Base-by-base conservation (phyloP, 2,113 vertebrate genomes). In the Climacteris rufus region DNA sequence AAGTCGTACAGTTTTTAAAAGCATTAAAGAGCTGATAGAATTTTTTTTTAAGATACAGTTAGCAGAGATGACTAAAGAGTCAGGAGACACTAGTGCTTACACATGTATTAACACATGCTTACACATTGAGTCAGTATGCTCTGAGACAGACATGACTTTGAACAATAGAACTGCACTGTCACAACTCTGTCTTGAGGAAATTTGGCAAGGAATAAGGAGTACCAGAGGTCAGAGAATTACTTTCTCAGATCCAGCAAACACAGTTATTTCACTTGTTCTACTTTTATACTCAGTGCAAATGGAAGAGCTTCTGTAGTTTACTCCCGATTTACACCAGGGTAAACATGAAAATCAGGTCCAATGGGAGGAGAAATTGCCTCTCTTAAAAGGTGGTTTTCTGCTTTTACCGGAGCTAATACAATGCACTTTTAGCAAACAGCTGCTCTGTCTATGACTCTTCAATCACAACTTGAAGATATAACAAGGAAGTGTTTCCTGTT, bases 401-500 rank as follows among this genome's bases (percentile, higher is more conserved):
- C 65, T 65, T 61, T 59, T 66, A 79, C 28, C 42, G 64, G 19
- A 88, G 23, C 13, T 83, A 90, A 92, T 40, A 71, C 31, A 64
- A 56, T 22, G 9, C 16, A 79, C 44, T 91, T 89, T 61, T 47
- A 90, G 39, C 19, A 69, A 85, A 61, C 40, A 79, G 47, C 19
- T 74, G 35, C 23, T 93, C 53, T 74, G 52, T 22, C 42, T 84
- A 40, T 17, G 22, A 20, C 50, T 95, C 24, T 70, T 89, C 75
- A 90, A 59, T 86, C 63, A 77, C 42, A 88, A 33, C 54, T 30
- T 52, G 21, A 88, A 94, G 77, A 75, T 79, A 83, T 37, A 83
- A 61, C 13, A 66, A 68, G 14, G 33, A 49, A 75, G 17, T 27
- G 24, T 60, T 85, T 94, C 87, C 87, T 57, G 25, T 45, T 63